Conservation (phyloP, 2,113 vertebrate genomes). For the Odocoileus hemionus region DNA sequence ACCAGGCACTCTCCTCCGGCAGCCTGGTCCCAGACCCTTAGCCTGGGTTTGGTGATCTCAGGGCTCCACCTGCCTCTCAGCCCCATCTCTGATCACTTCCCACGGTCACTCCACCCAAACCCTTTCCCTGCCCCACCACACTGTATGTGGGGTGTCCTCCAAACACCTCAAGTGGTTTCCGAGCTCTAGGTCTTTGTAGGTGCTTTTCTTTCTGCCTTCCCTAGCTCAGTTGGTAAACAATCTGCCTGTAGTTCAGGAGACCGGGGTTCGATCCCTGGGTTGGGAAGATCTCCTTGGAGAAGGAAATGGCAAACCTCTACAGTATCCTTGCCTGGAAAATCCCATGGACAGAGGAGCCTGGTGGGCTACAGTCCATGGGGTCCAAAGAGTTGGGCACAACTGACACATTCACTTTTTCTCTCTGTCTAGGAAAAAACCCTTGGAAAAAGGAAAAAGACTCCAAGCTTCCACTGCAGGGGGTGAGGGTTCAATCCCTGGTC, state of each 20-base stretch:
- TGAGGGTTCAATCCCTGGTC: background rate
- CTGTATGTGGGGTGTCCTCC: background rate
- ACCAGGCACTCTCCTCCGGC: background rate
- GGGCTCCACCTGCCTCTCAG: background rate
- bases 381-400: background rate
- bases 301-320: background rate
- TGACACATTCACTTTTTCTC: background rate
- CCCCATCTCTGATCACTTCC: background rate
- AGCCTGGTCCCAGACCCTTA: background rate
- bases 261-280: background rate
- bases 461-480: background rate
- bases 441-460: background rate
- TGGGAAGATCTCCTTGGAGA: background rate
- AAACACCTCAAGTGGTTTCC: background rate
- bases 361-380: background rate
- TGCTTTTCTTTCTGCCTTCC: background rate
- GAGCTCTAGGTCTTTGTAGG: background rate
- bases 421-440: background rate
- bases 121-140: background rate
- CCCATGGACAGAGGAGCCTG: background rate
- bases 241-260: background rate
- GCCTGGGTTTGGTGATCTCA: background rate
- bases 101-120: background rate
- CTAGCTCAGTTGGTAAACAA: background rate
- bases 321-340: background rate